phyloP scores from a whole-genome alignment of 1,140 invertebrate genomes.

The Philotrypesis tridentata region DNA sequence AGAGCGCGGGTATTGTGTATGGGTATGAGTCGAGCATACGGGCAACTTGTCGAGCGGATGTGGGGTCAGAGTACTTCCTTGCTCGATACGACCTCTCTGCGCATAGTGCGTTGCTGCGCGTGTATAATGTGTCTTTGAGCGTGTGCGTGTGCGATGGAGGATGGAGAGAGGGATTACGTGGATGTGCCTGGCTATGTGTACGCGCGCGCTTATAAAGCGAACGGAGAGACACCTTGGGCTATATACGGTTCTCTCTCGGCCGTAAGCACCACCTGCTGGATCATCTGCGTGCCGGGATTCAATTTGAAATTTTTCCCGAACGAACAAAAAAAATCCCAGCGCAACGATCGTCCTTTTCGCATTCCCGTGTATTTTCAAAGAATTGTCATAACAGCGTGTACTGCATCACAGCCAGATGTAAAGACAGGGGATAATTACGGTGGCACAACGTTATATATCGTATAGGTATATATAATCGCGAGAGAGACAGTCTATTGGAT shows the following conservation, averaged over 20 bases:
- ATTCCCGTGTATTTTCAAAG: too few species aligned
- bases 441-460: not conserved
- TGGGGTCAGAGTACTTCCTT: slow-evolving; percentile 62
- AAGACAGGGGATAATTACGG: not conserved
- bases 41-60: slow-evolving; percentile 57
- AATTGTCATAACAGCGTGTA: not conserved
- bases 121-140: not conserved
- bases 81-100: slow-evolving; percentile 44
- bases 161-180: not conserved
- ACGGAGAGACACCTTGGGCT: slow-evolving; percentile 4
- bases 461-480: not conserved
- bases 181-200: not conserved
- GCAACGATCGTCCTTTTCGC: not conserved
- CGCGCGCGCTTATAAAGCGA: not conserved
- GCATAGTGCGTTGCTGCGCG: not conserved
- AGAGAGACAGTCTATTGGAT: slow-evolving; percentile 16
- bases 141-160: not conserved
- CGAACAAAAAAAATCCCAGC: not conserved
- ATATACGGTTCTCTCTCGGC: not conserved
- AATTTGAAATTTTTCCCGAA: not conserved
- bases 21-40: slow-evolving; percentile 45
- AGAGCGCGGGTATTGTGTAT: too few species aligned
- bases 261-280: slow-evolving; percentile 57
- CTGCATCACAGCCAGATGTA: not conserved
- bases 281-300: slow-evolving; percentile 28